Evolutionary conservation across 2,113 vertebrate genomes (phyloP), one percentile per base, ranked within the genome.

Genomic region (Ginglymostoma cirratum): DNA sequence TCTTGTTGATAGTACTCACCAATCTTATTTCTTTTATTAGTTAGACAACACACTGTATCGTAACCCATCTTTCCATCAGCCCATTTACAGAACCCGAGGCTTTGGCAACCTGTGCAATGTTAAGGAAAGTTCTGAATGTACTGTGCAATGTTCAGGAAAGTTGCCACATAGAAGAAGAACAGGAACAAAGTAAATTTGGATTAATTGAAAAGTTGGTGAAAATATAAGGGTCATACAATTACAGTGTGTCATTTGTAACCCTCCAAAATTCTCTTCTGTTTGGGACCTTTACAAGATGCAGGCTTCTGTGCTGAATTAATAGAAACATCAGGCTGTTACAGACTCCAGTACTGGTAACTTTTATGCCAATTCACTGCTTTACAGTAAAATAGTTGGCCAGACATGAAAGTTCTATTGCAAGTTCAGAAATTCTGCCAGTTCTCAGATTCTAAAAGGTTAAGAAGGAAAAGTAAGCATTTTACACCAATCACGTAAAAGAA

Each of bases 131-230:
- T 34, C 89, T 66, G 34, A 61, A 66, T 38, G 27, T 14, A 66
- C 27, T 90, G 5, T n/a, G n/a, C n/a, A n/a, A n/a, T n/a, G n/a
- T n/a, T n/a, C 55, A 92, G 89, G 34, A 92, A 92, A 92, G 89
- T 92, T n/a, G 17, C 55, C 61, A 65, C 55, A 21, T 65, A 55
- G 61, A 66, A 92, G 52, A 55, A 92, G 7, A 66, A 66, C 6
- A n/a, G 4, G 48, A 87, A 52, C 86, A 89, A 14, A 42, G 34
- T 42, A 83, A 19, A 83, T 17, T 83, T 42, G 4, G 27, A 12
- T 34, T 10, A 61, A 4, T 61, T 90, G 89, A 34, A 92, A 92
- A 34, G 15, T 8, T 5, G 34, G 38, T 38, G 65, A 61, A 30
- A 61, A 66, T 66, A 38, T 83, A 83, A 83, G 78, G 34, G 5